Conservation (phyloP, 1,140 invertebrate species). For the Diachasmimorpha longicaudata region DNA sequence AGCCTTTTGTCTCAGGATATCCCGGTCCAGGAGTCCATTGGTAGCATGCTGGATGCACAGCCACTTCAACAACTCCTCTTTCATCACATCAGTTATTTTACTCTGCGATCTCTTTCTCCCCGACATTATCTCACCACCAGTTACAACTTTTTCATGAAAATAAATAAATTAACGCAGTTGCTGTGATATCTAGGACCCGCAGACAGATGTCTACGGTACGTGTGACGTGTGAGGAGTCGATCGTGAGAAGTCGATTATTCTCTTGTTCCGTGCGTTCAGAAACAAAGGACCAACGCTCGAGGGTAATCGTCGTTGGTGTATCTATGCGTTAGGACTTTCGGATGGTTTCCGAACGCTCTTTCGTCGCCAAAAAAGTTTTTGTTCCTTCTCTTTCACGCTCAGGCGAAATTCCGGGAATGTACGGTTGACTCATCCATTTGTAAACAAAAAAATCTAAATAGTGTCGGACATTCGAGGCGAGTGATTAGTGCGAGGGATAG, state of each 20-base stretch:
- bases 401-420: too few relatives aligned
- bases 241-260: too few relatives aligned
- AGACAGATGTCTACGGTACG: too few relatives aligned
- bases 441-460: too few relatives aligned
- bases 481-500: too few relatives aligned
- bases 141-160: not conserved
- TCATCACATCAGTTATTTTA: slow-evolving; percentile 23
- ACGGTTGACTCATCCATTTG: too few relatives aligned
- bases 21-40: slow-evolving; percentile 36
- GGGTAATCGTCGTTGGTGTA: not conserved
- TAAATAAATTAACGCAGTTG: too few relatives aligned
- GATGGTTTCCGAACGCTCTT: not conserved
- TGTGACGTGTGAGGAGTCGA: too few relatives aligned
- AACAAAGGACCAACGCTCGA: not conserved
- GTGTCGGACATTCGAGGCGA: too few relatives aligned
- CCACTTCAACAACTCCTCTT: slow-evolving; percentile 44
- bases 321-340: not conserved
- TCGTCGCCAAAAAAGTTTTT: not conserved
- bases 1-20: slow-evolving; percentile 39
- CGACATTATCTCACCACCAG: slow-evolving; percentile 7
- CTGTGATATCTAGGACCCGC: too few relatives aligned
- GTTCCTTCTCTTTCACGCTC: not conserved
- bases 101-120: not conserved
- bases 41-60: slow-evolving; percentile 45
- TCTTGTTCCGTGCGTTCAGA: not conserved